Evolutionary conservation across 2,797 vertebrate genomes (phyloP).

Genomic region (Emys orbicularis): DNA sequence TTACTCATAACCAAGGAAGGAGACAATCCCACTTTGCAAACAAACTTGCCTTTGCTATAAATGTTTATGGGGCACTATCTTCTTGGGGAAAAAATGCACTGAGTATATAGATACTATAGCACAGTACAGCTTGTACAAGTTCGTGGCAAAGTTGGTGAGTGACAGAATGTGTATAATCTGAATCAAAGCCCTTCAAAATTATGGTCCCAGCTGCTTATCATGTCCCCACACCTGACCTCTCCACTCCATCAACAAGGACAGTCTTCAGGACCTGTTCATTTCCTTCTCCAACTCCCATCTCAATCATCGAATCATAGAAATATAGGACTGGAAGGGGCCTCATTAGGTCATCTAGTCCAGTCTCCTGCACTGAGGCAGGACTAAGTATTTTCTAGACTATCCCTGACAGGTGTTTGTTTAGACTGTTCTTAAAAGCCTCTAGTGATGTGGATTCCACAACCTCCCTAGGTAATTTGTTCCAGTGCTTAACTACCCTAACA

Average conservation of each 20-base stretch:
- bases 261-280: not conserved
- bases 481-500: not conserved
- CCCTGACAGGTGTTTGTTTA: not conserved
- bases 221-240: not conserved
- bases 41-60: not conserved
- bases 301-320: no score
- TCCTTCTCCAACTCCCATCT: not conserved
- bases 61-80: not conserved
- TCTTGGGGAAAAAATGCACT: not conserved
- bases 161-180: not conserved
- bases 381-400: not conserved
- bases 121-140: not conserved
- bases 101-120: not conserved
- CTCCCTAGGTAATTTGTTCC: not conserved
- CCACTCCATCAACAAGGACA: not conserved
- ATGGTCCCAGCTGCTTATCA: not conserved
- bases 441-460: not conserved
- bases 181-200: not conserved
- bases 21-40: not conserved
- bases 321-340: not conserved
- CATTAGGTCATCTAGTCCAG: not conserved
- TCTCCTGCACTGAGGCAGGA: not conserved
- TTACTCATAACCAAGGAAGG: not conserved
- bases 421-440: not conserved
- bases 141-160: conserved; percentile 11